Evolutionary conservation across 2,888 invertebrate species (phyloP).

Genomic region (Polyploca ridens): DNA sequence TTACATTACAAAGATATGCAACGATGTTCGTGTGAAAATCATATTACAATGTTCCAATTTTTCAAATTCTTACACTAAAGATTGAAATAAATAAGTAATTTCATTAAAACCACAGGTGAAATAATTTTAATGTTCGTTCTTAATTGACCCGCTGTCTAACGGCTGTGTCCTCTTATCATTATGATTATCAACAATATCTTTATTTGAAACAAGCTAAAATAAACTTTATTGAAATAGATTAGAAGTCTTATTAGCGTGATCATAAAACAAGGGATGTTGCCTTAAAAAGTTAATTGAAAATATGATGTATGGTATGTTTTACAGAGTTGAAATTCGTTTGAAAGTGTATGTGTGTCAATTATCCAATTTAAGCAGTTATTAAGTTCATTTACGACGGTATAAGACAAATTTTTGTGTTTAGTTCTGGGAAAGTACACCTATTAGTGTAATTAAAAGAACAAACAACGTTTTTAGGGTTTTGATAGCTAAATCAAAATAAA

Average conservation of each 20-base stretch:
- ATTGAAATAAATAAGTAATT: background rate
- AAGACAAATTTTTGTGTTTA: constrained; percentile 31
- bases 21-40: background rate
- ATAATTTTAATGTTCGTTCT: constrained; percentile 40
- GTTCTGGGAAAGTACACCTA: constrained; percentile 23
- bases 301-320: background rate
- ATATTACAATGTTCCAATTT: background rate
- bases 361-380: constrained; percentile 28
- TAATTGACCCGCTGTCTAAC: constrained; percentile 43
- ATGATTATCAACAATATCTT: constrained; percentile 38
- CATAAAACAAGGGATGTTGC: constrained; percentile 3
- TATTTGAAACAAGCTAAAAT: constrained; percentile 12
- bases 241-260: constrained; percentile 16
- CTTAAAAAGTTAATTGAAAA: background rate
- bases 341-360: constrained; percentile 24
- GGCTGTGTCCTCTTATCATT: constrained; percentile 35
- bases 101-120: constrained; percentile 32
- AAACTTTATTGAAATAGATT: constrained; percentile 12
- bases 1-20: too few species aligned
- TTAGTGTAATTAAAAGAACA: background rate
- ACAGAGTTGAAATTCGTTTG: constrained; percentile 1
- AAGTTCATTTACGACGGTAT: constrained; percentile 32
- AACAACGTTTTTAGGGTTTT: background rate
- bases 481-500: background rate
- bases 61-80: background rate